Conservation (phyloP, 2,888 invertebrate species). For the Apamea sordens region DNA sequence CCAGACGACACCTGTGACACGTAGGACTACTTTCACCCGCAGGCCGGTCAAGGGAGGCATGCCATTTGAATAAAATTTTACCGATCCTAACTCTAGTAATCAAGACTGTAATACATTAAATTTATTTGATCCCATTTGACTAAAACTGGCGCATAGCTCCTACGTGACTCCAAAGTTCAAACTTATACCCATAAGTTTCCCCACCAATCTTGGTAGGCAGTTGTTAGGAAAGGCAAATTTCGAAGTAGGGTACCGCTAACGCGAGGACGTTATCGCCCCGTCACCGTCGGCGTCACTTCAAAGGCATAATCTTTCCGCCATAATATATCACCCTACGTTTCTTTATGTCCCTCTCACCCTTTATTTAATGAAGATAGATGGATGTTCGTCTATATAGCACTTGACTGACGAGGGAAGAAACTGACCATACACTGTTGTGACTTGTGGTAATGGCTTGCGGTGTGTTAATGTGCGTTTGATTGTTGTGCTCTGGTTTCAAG, state of each 20-base stretch:
- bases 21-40: neutral
- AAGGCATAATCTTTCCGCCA: slow-evolving; percentile 60
- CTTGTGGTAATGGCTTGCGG: slow-evolving; percentile 25
- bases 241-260: slow-evolving; percentile 50
- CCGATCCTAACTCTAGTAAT: neutral
- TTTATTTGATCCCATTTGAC: slow-evolving; percentile 30
- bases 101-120: slow-evolving; percentile 13
- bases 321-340: slow-evolving; percentile 65
- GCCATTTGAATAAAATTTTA: neutral
- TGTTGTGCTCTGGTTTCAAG: slow-evolving; percentile 4
- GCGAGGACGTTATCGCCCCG: slow-evolving; percentile 56
- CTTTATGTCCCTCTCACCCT: slow-evolving; percentile 63
- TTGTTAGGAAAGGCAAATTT: slow-evolving; percentile 54
- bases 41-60: neutral
- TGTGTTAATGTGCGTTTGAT: slow-evolving; percentile 18
- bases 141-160: slow-evolving; percentile 35
- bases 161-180: slow-evolving; percentile 41
- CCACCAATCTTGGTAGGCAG: slow-evolving; percentile 49
- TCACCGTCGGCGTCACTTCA: slow-evolving; percentile 53
- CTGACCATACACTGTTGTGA: slow-evolving; percentile 35
- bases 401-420: slow-evolving; percentile 33
- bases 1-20: slow-evolving; percentile 18
- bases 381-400: slow-evolving; percentile 45
- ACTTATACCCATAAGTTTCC: slow-evolving; percentile 41
- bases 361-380: slow-evolving; percentile 68